Evolutionary conservation across 2,797 vertebrate genomes (phyloP), one percentile per base, ranked within the genome.

Genomic region (Myoxocephalus aenaeus): DNA sequence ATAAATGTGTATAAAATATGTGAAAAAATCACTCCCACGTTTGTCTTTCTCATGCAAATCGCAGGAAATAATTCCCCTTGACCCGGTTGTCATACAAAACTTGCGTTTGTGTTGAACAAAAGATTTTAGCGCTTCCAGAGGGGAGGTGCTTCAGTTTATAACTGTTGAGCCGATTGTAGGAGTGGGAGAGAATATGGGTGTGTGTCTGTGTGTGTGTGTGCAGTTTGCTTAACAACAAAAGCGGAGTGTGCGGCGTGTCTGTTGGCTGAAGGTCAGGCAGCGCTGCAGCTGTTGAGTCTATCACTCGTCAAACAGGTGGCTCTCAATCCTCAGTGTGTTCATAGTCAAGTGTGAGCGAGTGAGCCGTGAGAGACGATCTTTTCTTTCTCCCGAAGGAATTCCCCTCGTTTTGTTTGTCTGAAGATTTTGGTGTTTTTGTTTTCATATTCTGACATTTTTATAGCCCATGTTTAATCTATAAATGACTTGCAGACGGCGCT

Each of bases 221-320:
- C 86, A 75, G 62, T 89, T 84, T 84, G 73, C 65, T 36, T 10
- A 40, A 85, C 75, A 85, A 84, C 84, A 85, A 57, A 75, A 73
- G 68, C 70, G 5, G 20, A 10, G 77, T 20, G 77, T 40, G 74
- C 48, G 58, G 62, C 65, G 72, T 56, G 59, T 73, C 36, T 72
- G 13, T 67, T 59, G 65, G 77, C 78, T 69, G 81, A 80, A 85
- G 82, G 83, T 85, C 77, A 29, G 74, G 87, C 83, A 48, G 79
- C 58, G 0, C 75, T 51, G 88, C 95, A 94, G 92, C 93, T 93
- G 93, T 78, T 81, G 88, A 0, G 86, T 85, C 85, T 70, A 42
- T 92, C 84, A 86, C 70, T 82, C 66, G 3, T 84, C 78, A 59
- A 88, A 94, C 94, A 94, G 94, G 93, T 95, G 94, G 80, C 62